Base-by-base conservation (phyloP, 1,140 invertebrate genomes). In the Lepidurus apus region DNA sequence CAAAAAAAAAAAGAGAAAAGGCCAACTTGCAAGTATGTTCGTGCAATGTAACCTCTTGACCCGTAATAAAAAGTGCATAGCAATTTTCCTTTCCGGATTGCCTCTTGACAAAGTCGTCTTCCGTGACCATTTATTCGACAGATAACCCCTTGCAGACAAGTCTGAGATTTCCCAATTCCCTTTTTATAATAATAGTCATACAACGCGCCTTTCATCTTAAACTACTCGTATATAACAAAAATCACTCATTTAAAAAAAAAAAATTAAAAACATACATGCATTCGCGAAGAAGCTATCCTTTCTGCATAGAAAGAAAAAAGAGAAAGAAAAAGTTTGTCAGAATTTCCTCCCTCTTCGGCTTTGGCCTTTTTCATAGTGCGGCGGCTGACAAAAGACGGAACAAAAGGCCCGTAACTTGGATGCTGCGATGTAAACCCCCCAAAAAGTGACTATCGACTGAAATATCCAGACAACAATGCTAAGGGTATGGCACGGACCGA, bases 391-490 rank as follows among this genome's bases (percentile, higher is more conserved):
- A 65, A 65, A 65, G 21, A 65, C 10, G 53, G 53, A 65, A 65
- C 53, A 65, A 65, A 65, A 21, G 53, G 21, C 53, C 53, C 53
- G 10, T 65, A 65, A 65, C 53, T n/a, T 13, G 53, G 17, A 65
- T 13, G 53, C 13, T 65, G 21, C 21, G 53, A 21, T 65, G 7
- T 21, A 65, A 13, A 13, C 17, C 17, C 17, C 17, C 1, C 10
- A 65, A 65, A 65, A 65, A 65, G n/a, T 65, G 53, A 65, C 53
- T 65, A 65, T 65, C 13, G 53, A 21, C 53, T 65, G 53, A 21
- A 65, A 65, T n/a, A 65, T 4, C 4, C 10, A 65, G 53, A 65
- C 53, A 65, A 65, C 21, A 65, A 65, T 65, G 53, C 53, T 21
- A 17, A 65, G 53, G 53, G 53, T 65, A 65, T 65, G 53, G 53